Base-by-base conservation (phyloP, 64 coral and sea anemone genomes). In the Montipora capricornis region DNA sequence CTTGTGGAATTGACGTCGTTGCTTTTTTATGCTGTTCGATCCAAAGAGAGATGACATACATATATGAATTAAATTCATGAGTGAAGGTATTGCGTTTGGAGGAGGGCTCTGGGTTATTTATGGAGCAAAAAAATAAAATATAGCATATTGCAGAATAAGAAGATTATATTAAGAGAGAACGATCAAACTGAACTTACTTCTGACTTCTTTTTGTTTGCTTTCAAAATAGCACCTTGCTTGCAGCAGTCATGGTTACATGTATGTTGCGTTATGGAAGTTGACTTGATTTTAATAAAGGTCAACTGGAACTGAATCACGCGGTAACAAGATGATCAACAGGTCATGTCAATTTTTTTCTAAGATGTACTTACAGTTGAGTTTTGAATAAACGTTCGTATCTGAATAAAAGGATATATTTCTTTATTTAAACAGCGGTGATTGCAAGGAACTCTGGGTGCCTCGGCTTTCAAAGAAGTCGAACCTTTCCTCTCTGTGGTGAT, bases 211-310 rank as follows among this genome's bases (percentile, higher is more conserved):
- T 47, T 94, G 68, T 89, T 91, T 44, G 67, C 20, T 8, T 7
- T 80, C 8, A 92, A 68, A 44, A 80, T 69, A 19, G 82, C 90
- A 47, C 82, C 92, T 76, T 87, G 29, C 76, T 95, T 99, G 80
- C 98, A 99, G 69, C 98, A 99, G 73, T 91, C 92, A 52, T 99
- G 98, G 19, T 92, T 92, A 77, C 98, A 99, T 16, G 88, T 99
- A 5, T 14, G 24, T 57, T 29, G 14, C 58, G 79, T 96, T 67
- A 96, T 96, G 90, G 73, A 81, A 68, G 87, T 47, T 17, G 68
- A 71, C 5, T 71, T 71, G 10, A 71, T n/a, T 9, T 20, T 4
- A 4, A 22, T 6, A 71, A 71, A 6, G 0, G 17, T 17, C 4
- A 0, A 68, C 12, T 68, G 64, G 64, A n/a, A 68, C 1, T 68